Base-by-base conservation (phyloP, 2,113 vertebrate species). In the Urocynchramus pylzowi region DNA sequence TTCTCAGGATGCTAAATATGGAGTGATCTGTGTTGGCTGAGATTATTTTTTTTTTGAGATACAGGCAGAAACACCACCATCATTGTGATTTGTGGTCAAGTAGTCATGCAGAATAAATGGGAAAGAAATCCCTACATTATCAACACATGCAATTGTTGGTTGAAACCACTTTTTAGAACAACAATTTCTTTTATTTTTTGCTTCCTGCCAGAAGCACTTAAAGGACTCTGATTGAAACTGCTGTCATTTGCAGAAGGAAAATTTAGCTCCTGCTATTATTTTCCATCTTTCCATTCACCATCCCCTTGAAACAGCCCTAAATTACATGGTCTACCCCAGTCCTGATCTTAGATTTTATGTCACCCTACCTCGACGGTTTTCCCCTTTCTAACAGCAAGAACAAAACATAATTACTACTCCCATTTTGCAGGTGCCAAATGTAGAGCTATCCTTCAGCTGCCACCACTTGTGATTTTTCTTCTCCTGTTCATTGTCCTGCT, bases 251-350 rank as follows among this genome's bases (percentile, higher is more conserved):
- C 85, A 81, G 92, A 70, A 86, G 68, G 71, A 93, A 96, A 94
- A 94, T 96, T 93, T 94, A 96, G 64, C 83, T 95, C 82, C 85
- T 95, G 82, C 90, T 96, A 96, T 95, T 97, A 96, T 97, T 96
- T 96, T 64, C 87, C 68, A 93, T 94, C 92, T 86, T 94, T 84
- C 92, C 93, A 92, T 95, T 97, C 93, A 94, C 83, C 83, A 94
- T 94, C 83, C 73, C 71, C 95, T 89, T 63, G 79, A 90, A 96
- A 90, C 63, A 90, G 76, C 95, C 90, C 80, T 96, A 94, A 97
- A 97, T 96, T 96, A 94, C 82, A 96, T 39, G 52, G 93, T 95
- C 88, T 84, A 47, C 20, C 92, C 90, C 80, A 81, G 49, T 33
- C 60, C 68, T 57, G 88, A 89, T 86, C 95, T 96, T 87, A 95